phyloP scores from a whole-genome alignment of 2,888 invertebrate species.

The Sinodicranocentrus sp. region DNA sequence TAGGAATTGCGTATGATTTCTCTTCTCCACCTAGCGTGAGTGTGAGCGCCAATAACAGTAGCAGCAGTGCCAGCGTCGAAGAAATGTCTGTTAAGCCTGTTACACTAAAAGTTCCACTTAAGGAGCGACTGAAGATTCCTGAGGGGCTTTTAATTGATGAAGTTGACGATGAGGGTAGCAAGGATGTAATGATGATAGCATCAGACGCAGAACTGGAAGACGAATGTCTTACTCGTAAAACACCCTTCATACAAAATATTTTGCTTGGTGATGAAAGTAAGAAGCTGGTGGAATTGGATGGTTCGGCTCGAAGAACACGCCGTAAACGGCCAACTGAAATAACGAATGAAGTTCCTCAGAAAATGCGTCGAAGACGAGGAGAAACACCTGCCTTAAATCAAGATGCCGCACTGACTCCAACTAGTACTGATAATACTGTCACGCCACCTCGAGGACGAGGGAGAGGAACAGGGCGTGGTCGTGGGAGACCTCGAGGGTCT shows the following conservation, averaged over 20 bases:
- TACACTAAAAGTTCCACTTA: background rate
- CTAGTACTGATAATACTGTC: constrained; percentile 17
- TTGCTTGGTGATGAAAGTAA: background rate
- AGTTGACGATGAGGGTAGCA: constrained; percentile 75
- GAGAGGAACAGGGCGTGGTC: constrained; percentile 64
- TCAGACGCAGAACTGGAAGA: constrained; percentile 82
- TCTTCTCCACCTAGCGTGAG: constrained; percentile 33
- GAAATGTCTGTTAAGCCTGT: constrained; percentile 48
- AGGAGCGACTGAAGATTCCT: constrained; percentile 23
- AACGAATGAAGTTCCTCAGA: constrained; percentile 8
- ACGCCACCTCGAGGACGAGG: constrained; percentile 49
- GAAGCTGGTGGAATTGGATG: constrained; percentile 13
- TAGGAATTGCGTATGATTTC: constrained; percentile 25
- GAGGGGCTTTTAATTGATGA: no score
- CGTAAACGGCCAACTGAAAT: constrained; percentile 31
- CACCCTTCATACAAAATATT: background rate
- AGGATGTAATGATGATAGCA: constrained; percentile 76
- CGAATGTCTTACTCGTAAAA: constrained; percentile 82
- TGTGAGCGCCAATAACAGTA: constrained; percentile 37
- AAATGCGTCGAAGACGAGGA: constrained; percentile 37
- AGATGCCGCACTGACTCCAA: background rate
- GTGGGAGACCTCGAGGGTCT: constrained; percentile 74
- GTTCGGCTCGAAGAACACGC: constrained; percentile 30
- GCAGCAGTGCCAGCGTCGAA: constrained; percentile 34
- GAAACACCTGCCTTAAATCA: background rate